These are phyloP conservation scores for Grallaria varia DNA, from an alignment of 2,113 vertebrate genomes.

Conservation along the genomic window DNA sequence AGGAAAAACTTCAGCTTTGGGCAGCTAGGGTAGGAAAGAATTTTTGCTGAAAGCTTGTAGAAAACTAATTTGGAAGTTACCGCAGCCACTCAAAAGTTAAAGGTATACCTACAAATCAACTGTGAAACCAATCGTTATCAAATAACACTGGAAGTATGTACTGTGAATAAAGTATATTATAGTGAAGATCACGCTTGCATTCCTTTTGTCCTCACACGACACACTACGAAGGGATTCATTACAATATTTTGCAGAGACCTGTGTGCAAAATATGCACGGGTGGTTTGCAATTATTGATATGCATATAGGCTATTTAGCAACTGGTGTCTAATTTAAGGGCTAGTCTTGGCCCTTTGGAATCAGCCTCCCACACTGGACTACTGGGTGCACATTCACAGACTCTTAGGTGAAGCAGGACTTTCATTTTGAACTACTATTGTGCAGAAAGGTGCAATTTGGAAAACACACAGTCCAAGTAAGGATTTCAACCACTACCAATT, in stretches of 20 bases:
- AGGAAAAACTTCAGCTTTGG: constrained; percentile 40
- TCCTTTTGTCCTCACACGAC: not conserved
- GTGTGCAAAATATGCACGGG: not conserved
- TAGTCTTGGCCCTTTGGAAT: not conserved
- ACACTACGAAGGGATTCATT: not conserved
- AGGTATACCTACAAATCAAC: constrained; percentile 7
- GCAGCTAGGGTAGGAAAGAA: constrained; percentile 7
- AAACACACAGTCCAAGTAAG: not conserved
- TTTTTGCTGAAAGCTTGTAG: constrained; percentile 31
- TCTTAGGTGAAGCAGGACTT: not conserved
- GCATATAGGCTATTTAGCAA: not conserved
- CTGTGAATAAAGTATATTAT: not conserved
- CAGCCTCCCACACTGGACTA: not conserved
- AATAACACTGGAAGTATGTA: not conserved
- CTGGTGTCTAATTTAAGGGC: not conserved
- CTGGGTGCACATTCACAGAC: not conserved
- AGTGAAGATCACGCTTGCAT: not conserved
- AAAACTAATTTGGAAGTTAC: constrained; percentile 39
- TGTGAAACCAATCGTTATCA: not conserved
- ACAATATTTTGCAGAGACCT: not conserved
- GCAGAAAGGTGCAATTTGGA: not conserved
- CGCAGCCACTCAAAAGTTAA: constrained; percentile 9
- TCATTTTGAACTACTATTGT: not conserved
- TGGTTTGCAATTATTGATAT: not conserved
- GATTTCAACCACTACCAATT: not conserved